phyloP scores from a whole-genome alignment of 2,113 vertebrate genomes.

The Cavia aperea region DNA sequence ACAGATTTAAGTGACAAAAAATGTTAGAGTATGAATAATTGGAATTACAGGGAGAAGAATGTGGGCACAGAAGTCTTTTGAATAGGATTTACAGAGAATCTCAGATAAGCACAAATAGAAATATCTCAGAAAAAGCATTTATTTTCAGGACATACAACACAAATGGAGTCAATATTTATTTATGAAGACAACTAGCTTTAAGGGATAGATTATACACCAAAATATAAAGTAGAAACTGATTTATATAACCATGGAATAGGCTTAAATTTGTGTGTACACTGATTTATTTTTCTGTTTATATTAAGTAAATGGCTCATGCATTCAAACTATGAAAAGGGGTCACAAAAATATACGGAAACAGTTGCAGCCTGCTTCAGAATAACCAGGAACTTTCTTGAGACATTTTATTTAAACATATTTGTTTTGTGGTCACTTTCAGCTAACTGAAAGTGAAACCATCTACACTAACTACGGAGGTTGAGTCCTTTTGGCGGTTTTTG shows the following conservation, averaged over 20 bases:
- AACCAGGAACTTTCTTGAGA: not conserved
- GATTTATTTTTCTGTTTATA: not conserved
- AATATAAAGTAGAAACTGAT: not conserved
- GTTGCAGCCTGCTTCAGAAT: not conserved
- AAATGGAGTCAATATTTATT: not conserved
- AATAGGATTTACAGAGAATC: not conserved
- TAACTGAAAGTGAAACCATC: not conserved
- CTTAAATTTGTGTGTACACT: not conserved
- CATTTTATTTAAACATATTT: not conserved
- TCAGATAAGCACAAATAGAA: not conserved
- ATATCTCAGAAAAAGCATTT: not conserved
- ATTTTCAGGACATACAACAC: not conserved
- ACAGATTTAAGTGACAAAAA: slow-evolving; percentile 17
- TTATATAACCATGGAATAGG: not conserved
- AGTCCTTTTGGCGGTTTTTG: not conserved
- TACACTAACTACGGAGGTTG: not conserved
- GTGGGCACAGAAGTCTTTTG: not conserved
- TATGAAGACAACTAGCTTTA: not conserved
- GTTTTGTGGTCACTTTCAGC: not conserved
- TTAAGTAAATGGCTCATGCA: not conserved
- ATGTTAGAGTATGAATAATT: not conserved
- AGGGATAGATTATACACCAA: slow-evolving; percentile 8
- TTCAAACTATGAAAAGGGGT: not conserved
- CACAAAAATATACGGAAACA: not conserved
- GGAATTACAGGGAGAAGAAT: not conserved